A percentile compares a stretch with the other conserved stretches of the same genome.
These are phyloP conservation scores for Dipodomys spectabilis DNA, from an alignment of 2,113 vertebrate genomes.

Conservation along the genomic window DNA sequence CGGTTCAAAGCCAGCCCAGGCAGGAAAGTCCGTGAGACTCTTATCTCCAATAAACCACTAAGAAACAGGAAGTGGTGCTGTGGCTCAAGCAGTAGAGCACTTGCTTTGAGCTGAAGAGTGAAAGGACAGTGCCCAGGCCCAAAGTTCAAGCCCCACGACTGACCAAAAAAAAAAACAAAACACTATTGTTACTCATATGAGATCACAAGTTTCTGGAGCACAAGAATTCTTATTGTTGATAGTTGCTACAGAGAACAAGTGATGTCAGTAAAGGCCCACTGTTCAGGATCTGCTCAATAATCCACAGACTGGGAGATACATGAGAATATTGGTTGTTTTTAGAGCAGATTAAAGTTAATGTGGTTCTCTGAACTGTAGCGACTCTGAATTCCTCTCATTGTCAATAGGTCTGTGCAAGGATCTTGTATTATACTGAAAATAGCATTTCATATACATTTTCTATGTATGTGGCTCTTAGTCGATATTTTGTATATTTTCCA, in stretches of 20 bases:
- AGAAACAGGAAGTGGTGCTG: too few relatives aligned
- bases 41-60: too few relatives aligned
- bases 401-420: not conserved
- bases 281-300: not conserved
- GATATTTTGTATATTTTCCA: slow-evolving; percentile 21
- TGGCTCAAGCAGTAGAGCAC: too few relatives aligned
- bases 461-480: not conserved
- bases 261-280: not conserved
- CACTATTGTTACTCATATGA: not conserved
- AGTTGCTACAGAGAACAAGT: not conserved
- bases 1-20: too few relatives aligned
- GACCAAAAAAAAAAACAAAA: too few relatives aligned
- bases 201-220: not conserved
- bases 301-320: not conserved
- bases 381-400: slow-evolving; percentile 27
- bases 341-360: slow-evolving; percentile 37
- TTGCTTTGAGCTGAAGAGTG: too few relatives aligned
- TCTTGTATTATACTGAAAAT: slow-evolving; percentile 24
- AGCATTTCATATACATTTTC: slow-evolving; percentile 6
- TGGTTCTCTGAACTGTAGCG: not conserved
- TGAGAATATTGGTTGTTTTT: not conserved
- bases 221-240: not conserved
- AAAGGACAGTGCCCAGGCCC: too few relatives aligned
- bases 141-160: too few relatives aligned
- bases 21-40: too few relatives aligned